phyloP scores from a whole-genome alignment of 2,113 vertebrate genomes.

The Cyanoliseus patagonus region DNA sequence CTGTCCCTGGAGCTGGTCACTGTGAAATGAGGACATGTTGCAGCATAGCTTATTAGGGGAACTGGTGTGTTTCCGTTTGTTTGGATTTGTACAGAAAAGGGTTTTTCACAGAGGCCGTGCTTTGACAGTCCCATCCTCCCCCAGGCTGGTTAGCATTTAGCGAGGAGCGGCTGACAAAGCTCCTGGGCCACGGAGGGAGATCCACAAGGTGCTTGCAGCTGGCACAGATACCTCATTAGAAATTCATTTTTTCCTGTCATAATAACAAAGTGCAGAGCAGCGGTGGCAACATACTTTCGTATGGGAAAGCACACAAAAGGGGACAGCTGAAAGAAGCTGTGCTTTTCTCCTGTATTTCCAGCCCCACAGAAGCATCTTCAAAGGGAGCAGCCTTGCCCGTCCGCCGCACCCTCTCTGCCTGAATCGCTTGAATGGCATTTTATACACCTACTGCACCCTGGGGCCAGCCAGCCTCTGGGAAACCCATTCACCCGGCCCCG shows the following conservation, averaged over 20 bases:
- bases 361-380: conserved; percentile 68
- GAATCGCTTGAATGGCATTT: conserved; percentile 42
- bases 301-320: conserved; percentile 82
- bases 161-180: conserved; percentile 58
- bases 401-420: background rate
- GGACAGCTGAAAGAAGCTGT: conserved; percentile 82
- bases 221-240: conserved; percentile 81
- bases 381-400: conserved; percentile 72
- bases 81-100: conserved; percentile 49
- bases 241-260: conserved; percentile 85
- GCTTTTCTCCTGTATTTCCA: conserved; percentile 78
- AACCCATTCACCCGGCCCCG: conserved; percentile 24
- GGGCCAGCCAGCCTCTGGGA: background rate
- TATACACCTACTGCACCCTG: conserved; percentile 16
- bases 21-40: conserved; percentile 47
- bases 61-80: conserved; percentile 10
- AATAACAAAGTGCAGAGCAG: conserved; percentile 78
- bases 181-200: conserved; percentile 64
- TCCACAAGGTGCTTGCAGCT: conserved; percentile 77
- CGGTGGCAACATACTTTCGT: conserved; percentile 73
- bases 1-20: background rate
- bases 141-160: conserved; percentile 43
- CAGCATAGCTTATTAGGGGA: conserved; percentile 53
- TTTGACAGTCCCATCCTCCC: conserved; percentile 21
- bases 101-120: conserved; percentile 6